Evolutionary conservation across 2,888 invertebrate species (phyloP).

Genomic region (Notodonta dromedarius): DNA sequence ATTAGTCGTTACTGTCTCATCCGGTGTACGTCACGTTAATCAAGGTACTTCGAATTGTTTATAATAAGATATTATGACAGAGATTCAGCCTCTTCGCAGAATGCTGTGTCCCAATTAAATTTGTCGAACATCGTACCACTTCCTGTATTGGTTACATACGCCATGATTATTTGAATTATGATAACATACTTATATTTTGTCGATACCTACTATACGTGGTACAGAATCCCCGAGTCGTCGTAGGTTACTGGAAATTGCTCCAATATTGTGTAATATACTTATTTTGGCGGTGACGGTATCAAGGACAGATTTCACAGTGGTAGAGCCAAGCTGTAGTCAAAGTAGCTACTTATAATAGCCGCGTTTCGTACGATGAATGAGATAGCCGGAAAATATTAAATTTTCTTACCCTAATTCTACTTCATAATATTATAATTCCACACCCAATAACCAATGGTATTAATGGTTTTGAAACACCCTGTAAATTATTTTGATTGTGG

Average conservation of each 20-base stretch:
- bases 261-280: background rate
- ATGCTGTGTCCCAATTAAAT: background rate
- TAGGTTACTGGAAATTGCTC: background rate
- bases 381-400: too few relatives aligned
- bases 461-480: too few relatives aligned
- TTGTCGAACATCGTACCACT: conserved; percentile 2
- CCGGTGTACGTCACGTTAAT: background rate
- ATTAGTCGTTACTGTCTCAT: background rate
- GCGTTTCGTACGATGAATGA: too few relatives aligned
- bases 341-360: too few relatives aligned
- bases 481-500: too few relatives aligned
- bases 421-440: too few relatives aligned
- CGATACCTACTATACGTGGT: background rate
- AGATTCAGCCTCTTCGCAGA: conserved; percentile 4
- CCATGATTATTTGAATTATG: background rate
- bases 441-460: too few relatives aligned
- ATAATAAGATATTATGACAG: conserved; percentile 1
- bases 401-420: too few relatives aligned
- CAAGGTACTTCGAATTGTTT: conserved; percentile 4
- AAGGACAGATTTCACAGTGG: too few relatives aligned
- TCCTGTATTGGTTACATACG: background rate
- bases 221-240: background rate
- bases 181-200: conserved; percentile 3
- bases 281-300: too few relatives aligned
- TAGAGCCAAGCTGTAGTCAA: too few relatives aligned